Base-by-base conservation (phyloP, 2,888 invertebrate species). In the Pollenia labialis region DNA sequence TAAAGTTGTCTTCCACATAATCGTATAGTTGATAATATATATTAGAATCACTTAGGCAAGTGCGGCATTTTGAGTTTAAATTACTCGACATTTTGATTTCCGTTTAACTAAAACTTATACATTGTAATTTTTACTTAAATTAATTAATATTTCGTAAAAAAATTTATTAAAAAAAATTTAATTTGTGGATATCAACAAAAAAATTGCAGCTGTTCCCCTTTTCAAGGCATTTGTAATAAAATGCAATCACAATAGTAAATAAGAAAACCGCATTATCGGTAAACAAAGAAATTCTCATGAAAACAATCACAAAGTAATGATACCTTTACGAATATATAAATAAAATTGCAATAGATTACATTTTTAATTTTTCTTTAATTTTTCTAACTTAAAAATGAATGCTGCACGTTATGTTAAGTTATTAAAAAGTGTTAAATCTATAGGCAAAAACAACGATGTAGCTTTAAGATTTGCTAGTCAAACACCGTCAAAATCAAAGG, bases 1-100 rank as follows among this genome's bases (percentile, higher is more conserved):
- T 84, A 16, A 80, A 75, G 46, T 85, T 79, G n/a, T 82, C 87
- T 12, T 82, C 85, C 16, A 85, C 79, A 82, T 85, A 82, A 54
- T 87, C 85, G 14, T 54, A 71, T 8, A 87, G 44, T 44, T 85
- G 80, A 16, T 83, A 72, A 16, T 56, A 85, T 16, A 16, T 50
- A 18, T 40, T 66, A 12, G 58, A 69, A 18, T 83, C 72, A 23
- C 48, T 23, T 69, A 85, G 50, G 64, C 87, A 87, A 52, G 85
- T 83, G 44, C 87, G 87, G 23, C 87, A 87, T 68, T 83, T 85
- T 3, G 76, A 62, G 4, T 2, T 10, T 7, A 87, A 56, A 10
- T 84, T 74, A 52, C 40, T 48, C 11, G 60, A 68, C 85, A 85
- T 85, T 69, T 52, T 76, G n/a, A 18, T 46, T 52, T 81, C 32